Conservation (phyloP, 2,113 vertebrate species). For the Podarcis muralis region DNA sequence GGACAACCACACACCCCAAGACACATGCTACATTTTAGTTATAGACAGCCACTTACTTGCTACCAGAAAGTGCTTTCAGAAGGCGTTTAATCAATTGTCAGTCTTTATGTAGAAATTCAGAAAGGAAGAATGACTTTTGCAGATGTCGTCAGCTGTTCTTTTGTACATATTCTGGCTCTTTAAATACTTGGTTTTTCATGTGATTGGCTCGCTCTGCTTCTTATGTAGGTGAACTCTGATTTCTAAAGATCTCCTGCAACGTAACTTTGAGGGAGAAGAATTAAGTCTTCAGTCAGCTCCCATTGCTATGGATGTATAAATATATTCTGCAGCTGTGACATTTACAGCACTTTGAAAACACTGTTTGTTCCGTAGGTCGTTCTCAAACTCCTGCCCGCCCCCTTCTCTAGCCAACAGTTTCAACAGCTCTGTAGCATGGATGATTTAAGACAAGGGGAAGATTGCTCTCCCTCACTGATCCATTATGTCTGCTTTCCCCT, state of each 20-base stretch:
- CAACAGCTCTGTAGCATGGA: conserved; percentile 62
- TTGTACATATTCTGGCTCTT: conserved; percentile 41
- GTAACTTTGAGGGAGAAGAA: conserved; percentile 40
- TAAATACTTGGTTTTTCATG: conserved; percentile 44
- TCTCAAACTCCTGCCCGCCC: conserved; percentile 56
- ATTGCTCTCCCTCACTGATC: conserved; percentile 64
- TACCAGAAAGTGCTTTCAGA: conserved; percentile 63
- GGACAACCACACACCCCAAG: conserved; percentile 22
- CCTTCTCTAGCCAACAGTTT: conserved; percentile 65
- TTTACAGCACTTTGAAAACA: conserved; percentile 48
- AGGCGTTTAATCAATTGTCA: conserved; percentile 57
- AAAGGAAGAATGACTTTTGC: conserved; percentile 54
- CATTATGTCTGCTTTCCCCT: conserved; percentile 60
- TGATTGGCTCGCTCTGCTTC: conserved; percentile 40
- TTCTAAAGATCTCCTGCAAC: conserved; percentile 59
- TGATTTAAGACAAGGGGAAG: conserved; percentile 69
- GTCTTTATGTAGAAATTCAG: conserved; percentile 57
- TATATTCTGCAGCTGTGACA: conserved; percentile 46
- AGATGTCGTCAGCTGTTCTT: neutral
- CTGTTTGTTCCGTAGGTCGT: conserved; percentile 60
- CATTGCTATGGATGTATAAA: conserved; percentile 62
- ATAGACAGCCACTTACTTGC: conserved; percentile 62
- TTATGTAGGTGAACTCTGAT: conserved; percentile 51
- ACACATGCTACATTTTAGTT: conserved; percentile 37
- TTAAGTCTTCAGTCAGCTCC: conserved; percentile 23